phyloP scores from a whole-genome alignment of 1,140 invertebrate genomes.

The Zaprionus tsacasi region DNA sequence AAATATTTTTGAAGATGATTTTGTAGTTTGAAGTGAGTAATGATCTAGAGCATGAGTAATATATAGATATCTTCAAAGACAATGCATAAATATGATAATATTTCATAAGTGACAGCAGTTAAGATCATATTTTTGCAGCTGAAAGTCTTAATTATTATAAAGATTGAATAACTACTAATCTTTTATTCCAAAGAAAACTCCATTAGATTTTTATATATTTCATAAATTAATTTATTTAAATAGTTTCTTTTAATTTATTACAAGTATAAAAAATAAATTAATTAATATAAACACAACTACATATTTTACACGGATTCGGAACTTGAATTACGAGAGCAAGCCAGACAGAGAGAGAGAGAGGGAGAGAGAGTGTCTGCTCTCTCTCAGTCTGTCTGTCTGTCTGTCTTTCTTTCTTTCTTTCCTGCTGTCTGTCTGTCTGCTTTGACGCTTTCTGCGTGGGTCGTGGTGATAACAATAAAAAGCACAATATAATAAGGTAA shows the following conservation, averaged over 20 bases:
- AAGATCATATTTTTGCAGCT: background rate
- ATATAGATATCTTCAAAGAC: too few species aligned
- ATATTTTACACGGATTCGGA: constrained; percentile 60
- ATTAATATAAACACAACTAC: constrained; percentile 64
- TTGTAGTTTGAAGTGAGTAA: too few species aligned
- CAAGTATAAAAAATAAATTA: constrained; percentile 79
- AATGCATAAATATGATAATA: too few species aligned
- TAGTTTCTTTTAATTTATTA: constrained; percentile 78
- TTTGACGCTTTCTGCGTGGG: constrained; percentile 18
- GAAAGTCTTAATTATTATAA: background rate
- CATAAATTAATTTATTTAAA: constrained; percentile 82
- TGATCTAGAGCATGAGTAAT: too few species aligned
- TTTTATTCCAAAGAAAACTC: background rate
- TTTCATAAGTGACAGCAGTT: too few species aligned
- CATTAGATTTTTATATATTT: constrained; percentile 5
- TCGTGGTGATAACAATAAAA: constrained; percentile 34
- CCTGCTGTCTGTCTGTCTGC: background rate
- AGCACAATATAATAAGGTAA: constrained; percentile 39
- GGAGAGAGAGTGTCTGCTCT: constrained; percentile 10
- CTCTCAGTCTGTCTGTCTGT: background rate
- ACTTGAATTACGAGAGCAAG: constrained; percentile 38
- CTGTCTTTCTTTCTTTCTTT: background rate
- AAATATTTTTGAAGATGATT: too few species aligned
- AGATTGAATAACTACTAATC: too few species aligned
- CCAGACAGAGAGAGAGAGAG: constrained; percentile 1